Evolutionary conservation across 2,888 invertebrate genomes (phyloP), one percentile per base, ranked within the genome.

Genomic region (Phymatocera aterrima): DNA sequence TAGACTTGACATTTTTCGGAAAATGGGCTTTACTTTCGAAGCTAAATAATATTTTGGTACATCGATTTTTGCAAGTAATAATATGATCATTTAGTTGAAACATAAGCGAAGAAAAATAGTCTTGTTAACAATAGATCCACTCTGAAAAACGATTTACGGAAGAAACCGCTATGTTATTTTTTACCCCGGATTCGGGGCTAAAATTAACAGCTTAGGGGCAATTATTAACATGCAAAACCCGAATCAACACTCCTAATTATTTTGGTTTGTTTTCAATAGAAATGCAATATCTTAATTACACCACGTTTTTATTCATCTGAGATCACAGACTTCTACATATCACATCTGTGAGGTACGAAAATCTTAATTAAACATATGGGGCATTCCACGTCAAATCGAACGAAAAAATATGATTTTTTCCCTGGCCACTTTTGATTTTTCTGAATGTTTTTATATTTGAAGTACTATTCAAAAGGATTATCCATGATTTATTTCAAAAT

Each of bases 241-340:
- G 18, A 6, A 51, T 51, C 18, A 51, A 51, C 1, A 51, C 48
- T 51, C 48, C 48, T 51, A 21, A 51, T 51, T 51, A 51, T 51
- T 51, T 51, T 51, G 48, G 48, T 51, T 51, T 51, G 1, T 51
- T 51, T 51, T 51, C 21, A 18, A 51, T 51, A 51, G n/a, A 51
- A 51, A 51, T 51, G 48, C 48, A 51, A 51, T 51, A 51, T 21
- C 18, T n/a, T 21, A 51, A 18, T 51, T 51, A 21, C 18, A 18
- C 48, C 48, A 51, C 48, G 48, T 51, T 51, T 51, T 51, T 51
- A 51, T 51, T 51, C 48, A 51, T 51, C 48, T 18, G 48, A 51
- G 48, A 51, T 18, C 8, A 51, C 18, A 21, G 48, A 51, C 48
- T 51, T 51, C 48, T 51, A 51, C 48, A 51, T 51, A 51, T 51